These are phyloP conservation scores for Julus scandinavius DNA, from an alignment of 2,888 invertebrate genomes.

Conservation along the genomic window DNA sequence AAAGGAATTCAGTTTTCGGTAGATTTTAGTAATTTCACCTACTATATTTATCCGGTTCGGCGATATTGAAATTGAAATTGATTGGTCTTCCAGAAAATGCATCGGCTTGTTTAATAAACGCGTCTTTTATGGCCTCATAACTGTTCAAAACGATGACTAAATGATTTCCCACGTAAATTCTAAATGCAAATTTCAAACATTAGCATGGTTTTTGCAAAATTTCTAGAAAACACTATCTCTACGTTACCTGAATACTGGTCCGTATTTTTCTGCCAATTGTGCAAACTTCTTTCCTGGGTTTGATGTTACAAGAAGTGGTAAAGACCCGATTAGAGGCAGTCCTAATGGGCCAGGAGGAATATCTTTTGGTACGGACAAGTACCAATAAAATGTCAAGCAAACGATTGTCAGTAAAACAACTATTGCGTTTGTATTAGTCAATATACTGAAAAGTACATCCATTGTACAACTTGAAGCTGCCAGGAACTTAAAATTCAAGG, in stretches of 20 bases:
- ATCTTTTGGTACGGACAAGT: constrained; percentile 19
- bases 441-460: neutral
- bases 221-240: neutral
- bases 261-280: constrained; percentile 42
- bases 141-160: constrained; percentile 49
- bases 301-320: constrained; percentile 17
- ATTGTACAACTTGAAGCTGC: neutral
- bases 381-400: constrained; percentile 13
- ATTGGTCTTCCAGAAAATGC: constrained; percentile 50
- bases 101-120: constrained; percentile 53
- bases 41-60: neutral
- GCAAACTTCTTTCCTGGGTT: neutral
- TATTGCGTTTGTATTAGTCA: neutral
- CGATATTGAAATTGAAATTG: neutral
- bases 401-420: neutral
- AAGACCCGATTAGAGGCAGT: constrained; percentile 49
- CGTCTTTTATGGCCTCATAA: constrained; percentile 52
- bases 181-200: neutral
- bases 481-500: no score
- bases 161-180: constrained; percentile 42
- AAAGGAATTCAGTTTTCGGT: no score
- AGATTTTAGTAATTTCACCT: neutral
- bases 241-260: constrained; percentile 39
- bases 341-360: constrained; percentile 51
- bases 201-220: neutral